Evolutionary conservation across 2,888 invertebrate genomes (phyloP).

Genomic region (Plagodis pulveraria): DNA sequence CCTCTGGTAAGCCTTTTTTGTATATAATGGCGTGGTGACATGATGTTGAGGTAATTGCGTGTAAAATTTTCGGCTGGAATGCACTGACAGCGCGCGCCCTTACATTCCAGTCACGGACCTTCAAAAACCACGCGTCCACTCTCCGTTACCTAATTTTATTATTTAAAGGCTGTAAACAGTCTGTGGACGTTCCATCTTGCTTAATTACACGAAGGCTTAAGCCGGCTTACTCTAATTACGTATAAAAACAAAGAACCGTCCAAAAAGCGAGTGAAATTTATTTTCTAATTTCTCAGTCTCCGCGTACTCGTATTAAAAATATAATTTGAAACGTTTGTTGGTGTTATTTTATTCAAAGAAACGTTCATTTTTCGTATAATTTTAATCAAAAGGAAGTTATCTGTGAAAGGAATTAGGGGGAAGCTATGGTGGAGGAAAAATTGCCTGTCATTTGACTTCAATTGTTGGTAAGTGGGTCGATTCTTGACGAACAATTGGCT

Average conservation of each 20-base stretch:
- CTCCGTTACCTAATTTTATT: slow-evolving; percentile 31
- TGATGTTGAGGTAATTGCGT: too few species aligned
- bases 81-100: too few species aligned
- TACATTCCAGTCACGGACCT: not conserved
- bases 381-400: slow-evolving; percentile 24
- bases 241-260: slow-evolving; percentile 72
- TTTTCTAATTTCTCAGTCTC: slow-evolving; percentile 71
- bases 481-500: slow-evolving; percentile 1
- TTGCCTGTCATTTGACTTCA: slow-evolving; percentile 8
- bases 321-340: slow-evolving; percentile 58
- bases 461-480: slow-evolving; percentile 4
- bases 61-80: not conserved
- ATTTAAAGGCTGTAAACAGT: slow-evolving; percentile 37
- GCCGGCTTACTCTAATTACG: slow-evolving; percentile 75
- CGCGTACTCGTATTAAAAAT: slow-evolving; percentile 67
- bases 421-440: slow-evolving; percentile 3
- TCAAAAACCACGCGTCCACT: slow-evolving; percentile 17
- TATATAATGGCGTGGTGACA: too few species aligned
- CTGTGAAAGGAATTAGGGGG: slow-evolving; percentile 9
- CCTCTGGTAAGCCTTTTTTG: too few species aligned
- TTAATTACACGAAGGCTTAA: slow-evolving; percentile 71
- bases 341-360: slow-evolving; percentile 23
- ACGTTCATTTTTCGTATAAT: slow-evolving; percentile 15
- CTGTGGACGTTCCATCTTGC: slow-evolving; percentile 58
- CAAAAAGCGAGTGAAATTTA: slow-evolving; percentile 69